A percentile compares a stretch with the other conserved stretches of the same genome.
Conservation (phyloP, 1,140 invertebrate genomes). For the Melipona quadrifasciata region DNA sequence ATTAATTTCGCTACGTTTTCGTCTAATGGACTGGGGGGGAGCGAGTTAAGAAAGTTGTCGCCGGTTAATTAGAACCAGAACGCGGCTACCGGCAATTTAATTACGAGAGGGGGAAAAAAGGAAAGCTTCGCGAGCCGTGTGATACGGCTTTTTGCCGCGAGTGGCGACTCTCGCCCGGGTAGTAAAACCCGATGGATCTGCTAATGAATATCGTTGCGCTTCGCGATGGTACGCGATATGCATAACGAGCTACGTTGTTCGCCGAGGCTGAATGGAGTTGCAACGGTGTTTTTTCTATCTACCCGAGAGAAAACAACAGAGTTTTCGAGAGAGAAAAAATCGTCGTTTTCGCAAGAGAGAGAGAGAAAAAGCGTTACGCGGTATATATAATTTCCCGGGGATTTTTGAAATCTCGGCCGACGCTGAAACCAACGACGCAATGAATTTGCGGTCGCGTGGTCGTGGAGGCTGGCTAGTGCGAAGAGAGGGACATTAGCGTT, state of each 20-base stretch:
- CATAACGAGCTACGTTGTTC: not conserved
- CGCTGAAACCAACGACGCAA: not conserved
- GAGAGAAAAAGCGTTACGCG: not conserved
- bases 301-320: not conserved
- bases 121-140: not conserved
- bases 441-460: conserved; percentile 1
- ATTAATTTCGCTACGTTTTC: not conserved
- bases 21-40: not conserved
- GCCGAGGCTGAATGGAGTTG: not conserved
- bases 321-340: not conserved
- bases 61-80: conserved; percentile 12
- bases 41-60: conserved; percentile 22
- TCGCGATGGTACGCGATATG: not conserved
- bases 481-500: conserved; percentile 16
- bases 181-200: not conserved
- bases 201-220: not conserved
- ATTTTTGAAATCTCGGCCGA: not conserved
- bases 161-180: not conserved
- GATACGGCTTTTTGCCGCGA: conserved; percentile 4
- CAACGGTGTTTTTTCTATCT: no score
- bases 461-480: not conserved
- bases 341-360: no score
- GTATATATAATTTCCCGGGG: not conserved
- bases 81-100: not conserved
- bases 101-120: no score